Percentiles rank a stretch among this genome's conserved stretches.
Conservation (phyloP, 2,888 invertebrate genomes). For the Drosophila macrothrix region DNA sequence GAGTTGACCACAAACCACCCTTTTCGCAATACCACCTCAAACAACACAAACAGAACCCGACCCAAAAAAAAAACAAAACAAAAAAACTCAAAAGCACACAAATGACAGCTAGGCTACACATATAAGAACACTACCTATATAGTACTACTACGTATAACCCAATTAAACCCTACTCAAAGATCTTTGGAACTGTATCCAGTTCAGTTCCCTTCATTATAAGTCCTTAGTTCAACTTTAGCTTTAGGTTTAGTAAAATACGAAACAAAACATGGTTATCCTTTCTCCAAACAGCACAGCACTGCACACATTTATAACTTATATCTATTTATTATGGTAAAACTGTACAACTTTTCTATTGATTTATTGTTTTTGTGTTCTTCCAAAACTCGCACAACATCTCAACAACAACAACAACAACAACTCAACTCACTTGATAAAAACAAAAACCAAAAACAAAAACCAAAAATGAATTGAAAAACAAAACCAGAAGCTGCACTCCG, state of each 20-base stretch:
- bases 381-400: constrained; percentile 61
- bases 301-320: constrained; percentile 36
- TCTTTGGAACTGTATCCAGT: constrained; percentile 49
- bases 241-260: constrained; percentile 33
- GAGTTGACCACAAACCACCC: constrained; percentile 56
- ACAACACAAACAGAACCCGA: constrained; percentile 14
- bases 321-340: constrained; percentile 51
- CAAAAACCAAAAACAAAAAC: not conserved
- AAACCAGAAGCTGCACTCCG: constrained; percentile 85
- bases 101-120: constrained; percentile 19
- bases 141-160: constrained; percentile 11
- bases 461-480: constrained; percentile 56
- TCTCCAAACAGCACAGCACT: constrained; percentile 45
- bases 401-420: constrained; percentile 36
- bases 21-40: not conserved
- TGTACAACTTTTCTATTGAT: constrained; percentile 53
- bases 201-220: constrained; percentile 10
- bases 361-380: constrained; percentile 73
- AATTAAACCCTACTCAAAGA: constrained; percentile 28
- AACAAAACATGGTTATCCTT: constrained; percentile 27
- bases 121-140: not conserved
- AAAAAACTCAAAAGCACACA: constrained; percentile 18
- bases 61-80: not conserved
- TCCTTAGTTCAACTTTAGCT: constrained; percentile 29
- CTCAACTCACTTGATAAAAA: constrained; percentile 39